These are phyloP conservation scores for Dilophus febrilis DNA, from an alignment of 2,888 invertebrate genomes.

Conservation along the genomic window DNA sequence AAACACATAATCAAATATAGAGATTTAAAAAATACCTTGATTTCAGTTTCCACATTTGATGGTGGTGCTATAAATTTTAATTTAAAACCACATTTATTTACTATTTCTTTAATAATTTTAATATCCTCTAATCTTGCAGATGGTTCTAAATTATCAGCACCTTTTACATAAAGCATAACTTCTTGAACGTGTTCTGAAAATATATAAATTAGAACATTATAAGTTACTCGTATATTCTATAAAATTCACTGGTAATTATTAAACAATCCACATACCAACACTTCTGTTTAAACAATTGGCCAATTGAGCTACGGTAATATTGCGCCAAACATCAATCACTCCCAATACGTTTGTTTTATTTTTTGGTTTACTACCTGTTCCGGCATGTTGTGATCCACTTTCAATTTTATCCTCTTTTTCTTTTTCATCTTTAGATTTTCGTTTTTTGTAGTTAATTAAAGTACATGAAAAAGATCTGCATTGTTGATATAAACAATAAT, in stretches of 20 bases:
- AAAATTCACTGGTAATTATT: no score
- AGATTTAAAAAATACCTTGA: constrained; percentile 12
- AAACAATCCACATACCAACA: constrained; percentile 32
- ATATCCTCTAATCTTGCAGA: constrained; percentile 43
- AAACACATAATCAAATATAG: constrained; percentile 6
- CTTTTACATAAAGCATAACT: constrained; percentile 46
- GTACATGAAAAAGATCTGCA: no score
- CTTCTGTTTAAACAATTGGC: constrained; percentile 45
- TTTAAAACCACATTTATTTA: constrained; percentile 49
- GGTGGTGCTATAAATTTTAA: constrained; percentile 38
- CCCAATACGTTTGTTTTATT: constrained; percentile 12
- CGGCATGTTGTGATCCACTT: background rate
- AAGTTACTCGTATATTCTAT: no score
- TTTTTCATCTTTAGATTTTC: no score
- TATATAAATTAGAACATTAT: constrained; percentile 6
- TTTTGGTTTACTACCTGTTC: constrained; percentile 23
- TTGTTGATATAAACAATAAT: no score
- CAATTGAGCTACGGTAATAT: constrained; percentile 65
- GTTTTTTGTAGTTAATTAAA: no score
- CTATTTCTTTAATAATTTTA: constrained; percentile 46
- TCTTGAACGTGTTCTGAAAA: constrained; percentile 52
- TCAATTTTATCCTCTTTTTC: background rate
- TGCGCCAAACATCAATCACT: constrained; percentile 55
- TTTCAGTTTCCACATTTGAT: constrained; percentile 13
- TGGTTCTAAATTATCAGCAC: constrained; percentile 35